Conservation (phyloP, 1,140 invertebrate species). For the Papilio polytes region DNA sequence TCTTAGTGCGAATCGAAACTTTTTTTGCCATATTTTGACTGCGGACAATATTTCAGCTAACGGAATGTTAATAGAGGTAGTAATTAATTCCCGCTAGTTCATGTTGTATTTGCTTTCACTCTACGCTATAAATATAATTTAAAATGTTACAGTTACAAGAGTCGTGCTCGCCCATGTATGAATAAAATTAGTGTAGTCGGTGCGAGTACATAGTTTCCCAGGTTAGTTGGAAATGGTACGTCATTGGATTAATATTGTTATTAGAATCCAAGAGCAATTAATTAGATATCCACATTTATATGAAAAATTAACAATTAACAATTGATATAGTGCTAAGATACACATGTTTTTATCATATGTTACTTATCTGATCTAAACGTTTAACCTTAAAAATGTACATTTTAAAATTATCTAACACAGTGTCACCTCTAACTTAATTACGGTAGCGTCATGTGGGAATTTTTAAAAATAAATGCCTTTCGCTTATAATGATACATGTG, state of each 20-base stretch:
- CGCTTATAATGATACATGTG: not conserved
- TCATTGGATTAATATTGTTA: not conserved
- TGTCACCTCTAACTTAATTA: not conserved
- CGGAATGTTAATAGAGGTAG: no score
- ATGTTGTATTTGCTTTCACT: no score
- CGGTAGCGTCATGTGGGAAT: slow-evolving; percentile 34
- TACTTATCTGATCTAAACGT: not conserved
- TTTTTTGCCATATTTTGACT: not conserved
- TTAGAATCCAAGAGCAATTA: slow-evolving; percentile 3
- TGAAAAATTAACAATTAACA: not conserved
- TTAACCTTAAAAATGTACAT: not conserved
- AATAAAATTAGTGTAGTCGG: not conserved
- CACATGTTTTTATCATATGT: not conserved
- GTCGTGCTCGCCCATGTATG: not conserved
- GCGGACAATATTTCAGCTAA: not conserved
- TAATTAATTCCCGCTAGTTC: no score
- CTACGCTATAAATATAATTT: no score
- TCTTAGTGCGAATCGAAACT: not conserved
- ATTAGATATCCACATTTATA: not conserved
- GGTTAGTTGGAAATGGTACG: slow-evolving; percentile 6
- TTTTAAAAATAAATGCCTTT: slow-evolving; percentile 36
- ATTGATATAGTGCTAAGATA: not conserved
- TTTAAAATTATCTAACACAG: slow-evolving; percentile 6
- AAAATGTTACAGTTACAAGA: no score
- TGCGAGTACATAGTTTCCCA: slow-evolving; percentile 6